Evolutionary conservation across 1,140 invertebrate species (phyloP), one percentile per base, ranked within the genome.

Genomic region (Drosophila nebulosa): DNA sequence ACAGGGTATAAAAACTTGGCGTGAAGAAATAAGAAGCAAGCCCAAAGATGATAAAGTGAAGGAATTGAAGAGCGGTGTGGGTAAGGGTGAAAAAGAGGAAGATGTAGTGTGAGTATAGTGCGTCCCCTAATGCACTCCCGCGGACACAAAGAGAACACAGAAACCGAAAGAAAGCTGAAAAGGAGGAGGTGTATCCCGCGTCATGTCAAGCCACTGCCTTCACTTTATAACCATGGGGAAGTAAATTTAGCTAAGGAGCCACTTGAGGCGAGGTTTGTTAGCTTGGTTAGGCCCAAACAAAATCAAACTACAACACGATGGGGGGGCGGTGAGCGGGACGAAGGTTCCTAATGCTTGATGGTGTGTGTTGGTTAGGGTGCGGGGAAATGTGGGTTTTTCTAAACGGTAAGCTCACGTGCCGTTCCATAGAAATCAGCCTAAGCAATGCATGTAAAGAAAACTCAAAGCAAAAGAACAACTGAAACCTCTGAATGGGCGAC

Each of bases 41-140:
- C 39, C 39, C 39, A 18, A 46, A 21, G 16, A 46, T 46, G 39
- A 46, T 46, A 46, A 18, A 46, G 39, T 18, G 4, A 21, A 46
- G 16, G 9, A 21, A 46, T 21, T 46, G 39, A 10, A 46, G 39
- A 10, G 39, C 18, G 9, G 9, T n/a, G 39, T 7, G 16, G 39
- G 6, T 10, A 12, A 2, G 30, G 10, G 30, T 26, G 24, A 3
- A 5, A 9, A 32, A 32, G 9, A 10, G 30, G 10, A 9, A 14
- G 9, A 6, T 42, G 39, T 21, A 46, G 39, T 21, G 16, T 46
- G 18, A 7, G 16, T 46, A 3, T 46, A 67, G 74, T 74, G 55
- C 39, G 51, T 50, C 50, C 68, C 64, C 69, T 80, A 83, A 81
- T 81, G 78, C 79, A 81, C 74, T 74, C 22, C 22, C 39, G 39